A percentile compares a stretch with the other conserved stretches of the same genome.
Evolutionary conservation across 2,888 invertebrate genomes (phyloP).

Genomic region (Oscheius onirici): DNA sequence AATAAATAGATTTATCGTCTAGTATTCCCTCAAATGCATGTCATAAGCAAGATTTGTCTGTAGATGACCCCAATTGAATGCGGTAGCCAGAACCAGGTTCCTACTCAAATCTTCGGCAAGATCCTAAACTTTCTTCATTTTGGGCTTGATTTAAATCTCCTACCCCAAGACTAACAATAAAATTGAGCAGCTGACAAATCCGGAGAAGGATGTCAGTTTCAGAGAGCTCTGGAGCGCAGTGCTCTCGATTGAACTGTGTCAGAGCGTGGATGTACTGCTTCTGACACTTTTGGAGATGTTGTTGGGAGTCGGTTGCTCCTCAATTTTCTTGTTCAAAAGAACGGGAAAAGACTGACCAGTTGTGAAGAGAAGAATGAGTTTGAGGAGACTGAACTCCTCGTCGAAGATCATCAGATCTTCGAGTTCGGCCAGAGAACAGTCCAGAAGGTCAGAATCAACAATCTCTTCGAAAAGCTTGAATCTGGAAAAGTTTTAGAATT

Average conservation of each 20-base stretch:
- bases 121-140: slow-evolving; percentile 1
- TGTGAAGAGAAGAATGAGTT: neutral
- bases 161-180: neutral
- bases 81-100: neutral
- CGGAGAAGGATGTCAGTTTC: neutral
- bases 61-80: slow-evolving; percentile 2
- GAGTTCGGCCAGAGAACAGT: neutral
- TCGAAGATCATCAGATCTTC: neutral
- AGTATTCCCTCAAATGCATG: slow-evolving; percentile 2
- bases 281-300: neutral
- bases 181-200: neutral
- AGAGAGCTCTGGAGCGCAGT: neutral
- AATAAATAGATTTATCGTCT: neutral
- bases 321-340: neutral
- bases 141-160: neutral
- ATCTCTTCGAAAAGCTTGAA: neutral
- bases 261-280: neutral
- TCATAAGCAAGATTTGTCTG: neutral
- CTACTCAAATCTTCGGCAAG: neutral
- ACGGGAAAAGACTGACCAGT: neutral
- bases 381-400: slow-evolving; percentile 10
- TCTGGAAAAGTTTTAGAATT: no score
- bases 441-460: neutral
- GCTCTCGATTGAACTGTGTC: neutral
- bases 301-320: neutral